Evolutionary conservation across 2,113 vertebrate genomes (phyloP).

Genomic region (Sander vitreus): DNA sequence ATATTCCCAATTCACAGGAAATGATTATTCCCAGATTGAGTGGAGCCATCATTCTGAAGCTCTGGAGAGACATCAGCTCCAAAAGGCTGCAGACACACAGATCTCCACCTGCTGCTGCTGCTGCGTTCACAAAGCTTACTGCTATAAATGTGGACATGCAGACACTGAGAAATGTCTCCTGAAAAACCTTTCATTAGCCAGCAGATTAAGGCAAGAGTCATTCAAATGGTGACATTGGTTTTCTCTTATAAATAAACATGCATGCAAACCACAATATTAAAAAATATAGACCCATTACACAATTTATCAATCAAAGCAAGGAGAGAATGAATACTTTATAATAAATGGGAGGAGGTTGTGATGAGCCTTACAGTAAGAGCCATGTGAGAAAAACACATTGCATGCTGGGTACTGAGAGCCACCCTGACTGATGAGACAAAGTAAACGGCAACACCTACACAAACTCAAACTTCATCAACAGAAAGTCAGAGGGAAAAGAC

Average conservation of each 20-base stretch:
- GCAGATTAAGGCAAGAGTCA: not conserved
- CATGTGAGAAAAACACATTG: not conserved
- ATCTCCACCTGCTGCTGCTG: constrained; percentile 73
- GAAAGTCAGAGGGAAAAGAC: constrained; percentile 10
- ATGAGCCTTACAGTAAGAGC: not conserved
- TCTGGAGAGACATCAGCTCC: constrained; percentile 62
- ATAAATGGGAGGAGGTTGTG: not conserved
- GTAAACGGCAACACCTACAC: constrained; percentile 27
- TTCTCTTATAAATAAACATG: not conserved
- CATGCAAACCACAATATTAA: not conserved
- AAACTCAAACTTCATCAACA: constrained; percentile 23
- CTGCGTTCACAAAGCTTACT: constrained; percentile 43
- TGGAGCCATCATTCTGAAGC: constrained; percentile 61
- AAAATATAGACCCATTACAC: not conserved
- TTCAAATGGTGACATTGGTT: not conserved
- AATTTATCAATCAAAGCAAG: constrained; percentile 10
- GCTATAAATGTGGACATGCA: constrained; percentile 26
- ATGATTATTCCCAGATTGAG: constrained; percentile 72
- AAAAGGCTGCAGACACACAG: constrained; percentile 62
- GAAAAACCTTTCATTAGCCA: not conserved
- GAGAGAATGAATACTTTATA: not conserved
- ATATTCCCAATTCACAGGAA: constrained; percentile 65
- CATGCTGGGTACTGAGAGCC: constrained; percentile 6
- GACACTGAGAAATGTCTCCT: constrained; percentile 7
- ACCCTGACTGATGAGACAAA: constrained; percentile 43